phyloP scores from a whole-genome alignment of 2,888 invertebrate genomes.

The Xanthia togata region DNA sequence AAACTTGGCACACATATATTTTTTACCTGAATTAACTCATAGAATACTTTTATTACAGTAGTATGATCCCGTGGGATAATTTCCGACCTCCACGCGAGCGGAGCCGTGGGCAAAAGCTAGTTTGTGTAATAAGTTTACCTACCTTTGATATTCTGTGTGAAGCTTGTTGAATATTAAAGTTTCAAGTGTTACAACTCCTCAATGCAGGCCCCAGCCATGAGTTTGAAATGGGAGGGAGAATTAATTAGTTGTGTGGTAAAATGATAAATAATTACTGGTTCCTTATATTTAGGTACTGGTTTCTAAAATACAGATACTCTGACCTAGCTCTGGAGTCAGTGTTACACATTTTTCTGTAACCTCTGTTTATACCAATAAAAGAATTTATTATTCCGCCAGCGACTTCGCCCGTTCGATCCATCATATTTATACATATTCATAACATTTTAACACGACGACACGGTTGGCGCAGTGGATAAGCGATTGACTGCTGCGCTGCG shows the following conservation, averaged over 20 bases:
- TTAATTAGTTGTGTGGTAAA: neutral
- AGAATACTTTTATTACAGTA: too few relatives aligned
- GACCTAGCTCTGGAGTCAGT: neutral
- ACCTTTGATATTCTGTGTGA: neutral
- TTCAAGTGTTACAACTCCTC: neutral
- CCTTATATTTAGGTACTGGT: too few relatives aligned
- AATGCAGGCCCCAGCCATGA: neutral
- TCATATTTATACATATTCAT: too few relatives aligned
- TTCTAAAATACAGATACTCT: neutral
- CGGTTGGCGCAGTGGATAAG: too few relatives aligned
- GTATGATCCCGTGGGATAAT: too few relatives aligned
- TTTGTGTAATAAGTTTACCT: neutral
- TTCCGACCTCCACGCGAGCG: too few relatives aligned
- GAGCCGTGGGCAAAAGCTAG: too few relatives aligned
- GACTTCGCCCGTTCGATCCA: too few relatives aligned
- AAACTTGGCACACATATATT: too few relatives aligned
- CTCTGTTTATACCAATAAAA: neutral
- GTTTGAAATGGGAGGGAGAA: neutral
- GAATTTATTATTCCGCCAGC: neutral
- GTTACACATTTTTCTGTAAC: neutral
- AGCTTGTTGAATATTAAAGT: neutral
- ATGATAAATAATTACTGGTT: neutral
- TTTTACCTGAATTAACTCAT: too few relatives aligned
- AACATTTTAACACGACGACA: too few relatives aligned
- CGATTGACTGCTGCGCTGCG: too few relatives aligned